Conservation (phyloP, 2,113 vertebrate species). For the Ardeotis arabs region DNA sequence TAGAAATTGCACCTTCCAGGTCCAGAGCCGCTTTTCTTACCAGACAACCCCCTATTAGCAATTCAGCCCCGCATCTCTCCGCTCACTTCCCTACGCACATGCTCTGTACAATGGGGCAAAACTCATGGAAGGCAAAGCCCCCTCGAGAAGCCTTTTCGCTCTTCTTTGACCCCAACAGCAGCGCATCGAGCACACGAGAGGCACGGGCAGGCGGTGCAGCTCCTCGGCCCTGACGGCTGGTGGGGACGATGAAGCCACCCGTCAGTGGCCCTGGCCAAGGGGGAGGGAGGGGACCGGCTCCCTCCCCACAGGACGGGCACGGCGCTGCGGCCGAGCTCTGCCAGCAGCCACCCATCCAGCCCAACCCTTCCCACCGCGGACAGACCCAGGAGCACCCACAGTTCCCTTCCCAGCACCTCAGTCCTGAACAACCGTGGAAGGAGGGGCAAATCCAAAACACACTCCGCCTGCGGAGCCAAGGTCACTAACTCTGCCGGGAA, state of each 20-base stretch:
- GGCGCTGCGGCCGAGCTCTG: not conserved
- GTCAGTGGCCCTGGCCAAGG: no score
- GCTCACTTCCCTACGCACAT: not conserved
- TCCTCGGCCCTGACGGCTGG: not conserved
- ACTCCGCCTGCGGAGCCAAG: not conserved
- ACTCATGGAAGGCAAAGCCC: not conserved
- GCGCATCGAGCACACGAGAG: rapidly evolving
- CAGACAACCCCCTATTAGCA: not conserved
- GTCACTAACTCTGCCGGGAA: not conserved
- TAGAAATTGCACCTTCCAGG: slow-evolving; percentile 40
- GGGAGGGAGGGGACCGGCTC: not conserved
- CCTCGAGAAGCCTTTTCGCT: no score
- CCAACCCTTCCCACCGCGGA: not conserved
- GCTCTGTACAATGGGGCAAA: not conserved
- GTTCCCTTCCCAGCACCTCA: rapidly evolving
- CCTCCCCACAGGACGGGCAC: not conserved
- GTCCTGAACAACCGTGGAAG: rapidly evolving
- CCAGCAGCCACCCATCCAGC: not conserved
- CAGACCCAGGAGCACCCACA: not conserved
- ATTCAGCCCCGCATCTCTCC: not conserved
- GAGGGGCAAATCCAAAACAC: not conserved
- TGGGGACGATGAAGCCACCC: rapidly evolving
- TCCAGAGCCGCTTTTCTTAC: not conserved
- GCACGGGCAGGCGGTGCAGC: not conserved
- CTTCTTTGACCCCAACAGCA: not conserved